phyloP scores from a whole-genome alignment of 2,888 invertebrate genomes.

The Polydrusus cervinus region DNA sequence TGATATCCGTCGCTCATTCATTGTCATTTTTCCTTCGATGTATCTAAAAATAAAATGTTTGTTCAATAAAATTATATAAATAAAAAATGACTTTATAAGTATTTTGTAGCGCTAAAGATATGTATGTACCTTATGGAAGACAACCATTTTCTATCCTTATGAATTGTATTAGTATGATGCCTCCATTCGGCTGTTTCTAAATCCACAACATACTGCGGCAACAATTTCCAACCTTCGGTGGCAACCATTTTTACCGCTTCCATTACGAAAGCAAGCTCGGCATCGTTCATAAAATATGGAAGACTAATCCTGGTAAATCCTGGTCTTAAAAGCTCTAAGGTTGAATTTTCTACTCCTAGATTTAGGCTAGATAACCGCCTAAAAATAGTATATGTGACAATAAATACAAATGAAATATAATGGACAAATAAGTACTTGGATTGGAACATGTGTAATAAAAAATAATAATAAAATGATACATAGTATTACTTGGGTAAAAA shows the following conservation, averaged over 20 bases:
- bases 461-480: no score
- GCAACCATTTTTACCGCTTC: constrained; percentile 91
- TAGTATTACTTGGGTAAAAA: no score
- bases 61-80: no score
- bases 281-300: constrained; percentile 88
- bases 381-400: constrained; percentile 11
- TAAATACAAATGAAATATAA: no score
- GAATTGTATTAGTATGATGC: constrained; percentile 85
- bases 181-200: constrained; percentile 93
- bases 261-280: constrained; percentile 86
- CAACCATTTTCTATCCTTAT: constrained; percentile 88
- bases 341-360: constrained; percentile 70
- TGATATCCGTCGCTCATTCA: constrained; percentile 82
- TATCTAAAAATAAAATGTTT: constrained; percentile 59
- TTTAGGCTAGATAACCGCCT: constrained; percentile 72
- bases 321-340: constrained; percentile 84
- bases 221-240: constrained; percentile 90
- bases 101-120: no score
- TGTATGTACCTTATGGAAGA: constrained; percentile 79
- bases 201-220: constrained; percentile 91
- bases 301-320: constrained; percentile 90
- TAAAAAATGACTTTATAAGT: no score
- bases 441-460: no score
- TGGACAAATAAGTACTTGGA: no score
- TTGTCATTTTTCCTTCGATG: constrained; percentile 81